Conservation (phyloP, 2,797 vertebrate genomes). For the Scarus forsteni region DNA sequence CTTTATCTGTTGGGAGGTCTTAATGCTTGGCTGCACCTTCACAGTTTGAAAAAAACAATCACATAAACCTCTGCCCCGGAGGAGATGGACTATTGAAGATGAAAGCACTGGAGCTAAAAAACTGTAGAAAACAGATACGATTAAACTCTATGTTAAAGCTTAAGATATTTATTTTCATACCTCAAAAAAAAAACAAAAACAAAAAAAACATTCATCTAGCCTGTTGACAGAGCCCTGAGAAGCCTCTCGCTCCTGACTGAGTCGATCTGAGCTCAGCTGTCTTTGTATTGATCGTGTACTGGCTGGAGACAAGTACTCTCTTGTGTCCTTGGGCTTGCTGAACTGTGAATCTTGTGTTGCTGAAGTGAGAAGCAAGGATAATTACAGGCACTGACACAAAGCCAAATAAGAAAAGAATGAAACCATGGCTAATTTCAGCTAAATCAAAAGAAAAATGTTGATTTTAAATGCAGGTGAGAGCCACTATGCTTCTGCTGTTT, state of each 20-base stretch:
- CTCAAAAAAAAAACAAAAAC: background rate
- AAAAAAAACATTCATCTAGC: background rate
- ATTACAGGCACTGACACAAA: conserved; percentile 28
- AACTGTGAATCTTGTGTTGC: conserved; percentile 18
- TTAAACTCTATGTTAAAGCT: background rate
- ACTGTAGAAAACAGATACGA: background rate
- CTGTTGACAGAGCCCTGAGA: background rate
- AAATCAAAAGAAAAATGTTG: conserved; percentile 7
- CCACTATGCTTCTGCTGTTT: background rate
- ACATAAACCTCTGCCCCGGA: background rate
- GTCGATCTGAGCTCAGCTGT: background rate
- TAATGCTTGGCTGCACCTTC: conserved; percentile 11
- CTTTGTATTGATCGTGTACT: conserved; percentile 34
- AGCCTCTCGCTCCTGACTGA: background rate
- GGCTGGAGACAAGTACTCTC: conserved; percentile 1
- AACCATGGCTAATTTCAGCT: conserved; percentile 15
- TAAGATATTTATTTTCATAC: background rate
- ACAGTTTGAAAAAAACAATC: background rate
- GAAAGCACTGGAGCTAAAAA: background rate
- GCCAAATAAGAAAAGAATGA: background rate
- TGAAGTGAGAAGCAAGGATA: conserved; percentile 29
- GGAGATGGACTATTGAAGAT: background rate
- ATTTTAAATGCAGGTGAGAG: background rate
- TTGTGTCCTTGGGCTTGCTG: conserved; percentile 22
- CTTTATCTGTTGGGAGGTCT: background rate